Conservation (phyloP, 2,113 vertebrate species). For the Toxotes chatareus region DNA sequence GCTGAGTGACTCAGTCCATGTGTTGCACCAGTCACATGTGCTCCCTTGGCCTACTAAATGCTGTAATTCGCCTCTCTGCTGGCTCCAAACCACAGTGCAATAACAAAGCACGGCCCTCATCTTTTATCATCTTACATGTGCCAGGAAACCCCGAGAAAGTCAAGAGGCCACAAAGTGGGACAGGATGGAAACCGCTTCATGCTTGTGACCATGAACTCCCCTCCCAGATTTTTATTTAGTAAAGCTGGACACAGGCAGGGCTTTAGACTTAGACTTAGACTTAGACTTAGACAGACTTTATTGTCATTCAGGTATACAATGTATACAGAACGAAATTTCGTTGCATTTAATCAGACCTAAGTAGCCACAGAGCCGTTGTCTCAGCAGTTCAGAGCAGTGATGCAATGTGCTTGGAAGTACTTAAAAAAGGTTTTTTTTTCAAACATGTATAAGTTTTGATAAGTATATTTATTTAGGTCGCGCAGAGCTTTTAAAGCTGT, state of each 20-base stretch:
- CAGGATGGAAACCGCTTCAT: slow-evolving; percentile 36
- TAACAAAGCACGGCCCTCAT: slow-evolving; percentile 69
- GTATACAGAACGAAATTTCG: too few species aligned
- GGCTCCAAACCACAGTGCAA: slow-evolving; percentile 71
- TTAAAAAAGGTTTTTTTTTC: neutral
- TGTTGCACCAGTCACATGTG: slow-evolving; percentile 82
- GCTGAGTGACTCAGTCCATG: slow-evolving; percentile 76
- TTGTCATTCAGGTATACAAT: too few species aligned
- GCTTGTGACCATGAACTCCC: slow-evolving; percentile 15
- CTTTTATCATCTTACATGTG: slow-evolving; percentile 61
- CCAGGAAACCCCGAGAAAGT: slow-evolving; percentile 65
- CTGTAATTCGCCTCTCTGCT: slow-evolving; percentile 73
- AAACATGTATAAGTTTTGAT: neutral
- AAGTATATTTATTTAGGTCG: neutral
- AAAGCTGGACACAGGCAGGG: neutral
- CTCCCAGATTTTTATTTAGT: neutral
- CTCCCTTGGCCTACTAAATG: slow-evolving; percentile 77
- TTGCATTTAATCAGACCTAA: neutral
- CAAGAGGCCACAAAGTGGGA: slow-evolving; percentile 54
- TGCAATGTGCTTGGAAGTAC: slow-evolving; percentile 10
- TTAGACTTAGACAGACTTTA: too few species aligned
- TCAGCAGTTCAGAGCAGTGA: slow-evolving; percentile 15
- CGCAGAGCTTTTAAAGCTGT: neutral
- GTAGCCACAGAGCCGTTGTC: neutral
- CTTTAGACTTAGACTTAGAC: too few species aligned